Conservation (phyloP, 2,797 vertebrate genomes). For the Molossus molossus region DNA sequence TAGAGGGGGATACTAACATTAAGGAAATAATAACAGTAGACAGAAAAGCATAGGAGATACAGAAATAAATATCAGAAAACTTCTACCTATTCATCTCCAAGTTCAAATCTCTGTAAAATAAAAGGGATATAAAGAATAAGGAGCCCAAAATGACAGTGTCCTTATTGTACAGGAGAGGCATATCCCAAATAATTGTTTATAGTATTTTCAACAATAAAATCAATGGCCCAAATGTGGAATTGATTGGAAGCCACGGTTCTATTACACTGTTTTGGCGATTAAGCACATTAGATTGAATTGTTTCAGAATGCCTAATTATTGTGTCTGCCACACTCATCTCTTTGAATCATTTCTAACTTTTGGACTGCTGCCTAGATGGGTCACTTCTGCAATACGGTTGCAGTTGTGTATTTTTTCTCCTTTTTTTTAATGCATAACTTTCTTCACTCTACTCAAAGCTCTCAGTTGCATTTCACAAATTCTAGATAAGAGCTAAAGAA, state of each 20-base stretch:
- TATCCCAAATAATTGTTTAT: constrained; percentile 81
- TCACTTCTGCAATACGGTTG: constrained; percentile 91
- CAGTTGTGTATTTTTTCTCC: constrained; percentile 87
- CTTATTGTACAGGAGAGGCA: constrained; percentile 68
- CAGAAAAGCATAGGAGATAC: neutral
- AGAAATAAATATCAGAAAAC: neutral
- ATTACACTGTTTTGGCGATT: constrained; percentile 86
- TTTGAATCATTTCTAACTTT: constrained; percentile 91
- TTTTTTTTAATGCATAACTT: constrained; percentile 28
- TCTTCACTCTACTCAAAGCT: neutral
- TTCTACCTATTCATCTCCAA: neutral
- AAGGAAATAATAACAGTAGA: neutral
- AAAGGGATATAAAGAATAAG: neutral
- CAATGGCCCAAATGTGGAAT: constrained; percentile 87
- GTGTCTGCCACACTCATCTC: constrained; percentile 92
- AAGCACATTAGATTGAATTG: constrained; percentile 89
- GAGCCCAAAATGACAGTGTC: constrained; percentile 27
- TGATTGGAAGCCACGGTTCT: constrained; percentile 84
- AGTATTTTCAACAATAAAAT: constrained; percentile 77
- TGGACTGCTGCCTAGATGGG: constrained; percentile 92
- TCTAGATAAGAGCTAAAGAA: constrained; percentile 23
- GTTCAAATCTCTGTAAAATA: neutral
- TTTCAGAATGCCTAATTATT: constrained; percentile 92
- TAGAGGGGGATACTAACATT: neutral
- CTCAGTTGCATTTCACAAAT: constrained; percentile 59